phyloP scores from a whole-genome alignment of 2,797 vertebrate species.

The Pogoniulus pusillus region DNA sequence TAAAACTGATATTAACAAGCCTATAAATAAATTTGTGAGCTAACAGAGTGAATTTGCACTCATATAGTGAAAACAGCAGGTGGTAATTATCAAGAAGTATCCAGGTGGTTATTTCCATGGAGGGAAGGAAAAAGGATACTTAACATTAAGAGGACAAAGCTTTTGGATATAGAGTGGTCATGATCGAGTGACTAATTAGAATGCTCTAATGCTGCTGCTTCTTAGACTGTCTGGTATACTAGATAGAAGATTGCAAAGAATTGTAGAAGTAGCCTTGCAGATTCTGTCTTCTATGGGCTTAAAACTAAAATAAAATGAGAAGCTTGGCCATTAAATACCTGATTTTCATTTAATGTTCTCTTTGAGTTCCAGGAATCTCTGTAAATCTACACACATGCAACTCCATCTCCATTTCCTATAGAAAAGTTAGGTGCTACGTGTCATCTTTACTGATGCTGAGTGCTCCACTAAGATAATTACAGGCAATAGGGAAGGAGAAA shows the following conservation, averaged over 20 bases:
- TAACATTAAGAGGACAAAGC: neutral
- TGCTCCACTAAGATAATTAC: neutral
- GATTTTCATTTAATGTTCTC: neutral
- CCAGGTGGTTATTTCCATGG: neutral
- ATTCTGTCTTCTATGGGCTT: neutral
- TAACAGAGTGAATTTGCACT: neutral
- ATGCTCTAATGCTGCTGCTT: neutral
- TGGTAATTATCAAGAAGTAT: neutral
- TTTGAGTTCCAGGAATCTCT: neutral
- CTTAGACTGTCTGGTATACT: neutral
- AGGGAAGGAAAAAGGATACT: neutral
- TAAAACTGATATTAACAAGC: neutral
- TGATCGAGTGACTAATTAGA: neutral
- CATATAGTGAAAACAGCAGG: neutral
- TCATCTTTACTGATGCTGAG: neutral
- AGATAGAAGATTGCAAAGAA: neutral
- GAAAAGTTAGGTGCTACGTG: rapidly evolving
- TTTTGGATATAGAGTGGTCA: neutral
- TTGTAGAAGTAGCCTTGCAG: neutral
- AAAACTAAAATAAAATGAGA: neutral
- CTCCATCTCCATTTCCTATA: neutral
- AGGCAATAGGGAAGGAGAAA: neutral
- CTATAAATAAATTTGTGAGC: neutral
- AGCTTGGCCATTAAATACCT: neutral
- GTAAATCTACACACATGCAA: neutral